Percentiles rank a stretch among this genome's conserved stretches.
These are phyloP conservation scores for Unio pictorum DNA, from an alignment of 2,888 invertebrate genomes.

Conservation along the genomic window DNA sequence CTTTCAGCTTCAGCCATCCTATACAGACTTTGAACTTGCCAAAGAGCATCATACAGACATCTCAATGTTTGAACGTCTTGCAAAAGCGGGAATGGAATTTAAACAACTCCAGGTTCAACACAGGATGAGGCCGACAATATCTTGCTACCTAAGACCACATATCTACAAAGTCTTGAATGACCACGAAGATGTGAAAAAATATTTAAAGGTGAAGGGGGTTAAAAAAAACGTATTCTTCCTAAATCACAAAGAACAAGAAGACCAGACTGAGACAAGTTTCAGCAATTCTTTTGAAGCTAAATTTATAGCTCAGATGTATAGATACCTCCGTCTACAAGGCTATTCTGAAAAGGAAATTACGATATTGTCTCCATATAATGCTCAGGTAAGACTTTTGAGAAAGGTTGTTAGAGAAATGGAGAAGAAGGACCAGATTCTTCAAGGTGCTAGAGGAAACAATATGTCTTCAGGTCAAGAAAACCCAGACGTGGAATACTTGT, in stretches of 20 bases:
- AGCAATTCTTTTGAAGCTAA: slow-evolving; percentile 14
- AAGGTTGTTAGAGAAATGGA: slow-evolving; percentile 33
- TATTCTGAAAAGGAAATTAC: slow-evolving; percentile 57
- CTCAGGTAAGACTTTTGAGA: slow-evolving; percentile 49
- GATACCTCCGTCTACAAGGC: slow-evolving; percentile 59
- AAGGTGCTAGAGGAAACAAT: slow-evolving; percentile 58
- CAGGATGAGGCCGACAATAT: slow-evolving; percentile 82
- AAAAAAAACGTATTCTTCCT: slow-evolving; percentile 79
- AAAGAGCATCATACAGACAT: slow-evolving; percentile 79
- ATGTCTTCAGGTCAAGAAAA: too few relatives aligned
- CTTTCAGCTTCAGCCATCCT: slow-evolving; percentile 82
- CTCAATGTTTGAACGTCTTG: slow-evolving; percentile 85
- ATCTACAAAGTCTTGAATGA: slow-evolving; percentile 78
- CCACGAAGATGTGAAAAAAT: slow-evolving; percentile 76
- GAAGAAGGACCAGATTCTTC: slow-evolving; percentile 73
- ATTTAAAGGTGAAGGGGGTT: slow-evolving; percentile 29
- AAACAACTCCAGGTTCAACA: slow-evolving; percentile 19
- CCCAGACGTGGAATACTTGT: too few relatives aligned
- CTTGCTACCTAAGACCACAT: slow-evolving; percentile 75
- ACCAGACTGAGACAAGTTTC: slow-evolving; percentile 10
- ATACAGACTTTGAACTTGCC: slow-evolving; percentile 78
- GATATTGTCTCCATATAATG: slow-evolving; percentile 63
- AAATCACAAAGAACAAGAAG: slow-evolving; percentile 8
- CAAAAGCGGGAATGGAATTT: slow-evolving; percentile 79
- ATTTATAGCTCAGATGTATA: slow-evolving; percentile 34